Percentiles rank a stretch among this genome's conserved stretches.
Evolutionary conservation across 2,888 invertebrate species (phyloP).

Genomic region (Chrysolina haemoptera): DNA sequence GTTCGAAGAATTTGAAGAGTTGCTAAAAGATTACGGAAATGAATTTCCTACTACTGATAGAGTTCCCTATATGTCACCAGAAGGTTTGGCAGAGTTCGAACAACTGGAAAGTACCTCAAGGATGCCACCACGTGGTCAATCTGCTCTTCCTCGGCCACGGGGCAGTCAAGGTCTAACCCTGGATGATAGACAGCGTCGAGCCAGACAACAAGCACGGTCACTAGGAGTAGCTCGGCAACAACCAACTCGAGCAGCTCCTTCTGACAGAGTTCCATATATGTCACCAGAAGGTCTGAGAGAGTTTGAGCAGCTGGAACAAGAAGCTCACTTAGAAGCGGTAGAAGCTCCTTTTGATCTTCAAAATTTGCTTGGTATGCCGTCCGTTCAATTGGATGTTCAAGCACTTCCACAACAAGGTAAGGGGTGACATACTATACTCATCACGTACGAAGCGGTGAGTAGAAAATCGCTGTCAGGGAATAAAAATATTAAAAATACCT

Average conservation of each 20-base stretch:
- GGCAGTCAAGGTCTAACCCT: neutral
- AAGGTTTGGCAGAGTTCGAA: constrained; percentile 1
- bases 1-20: constrained; percentile 11
- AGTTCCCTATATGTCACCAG: neutral
- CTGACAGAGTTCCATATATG: too few species aligned
- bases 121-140: neutral
- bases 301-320: neutral
- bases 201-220: neutral
- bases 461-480: too few species aligned
- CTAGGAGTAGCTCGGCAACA: neutral
- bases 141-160: neutral
- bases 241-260: neutral
- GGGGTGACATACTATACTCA: too few species aligned
- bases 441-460: too few species aligned
- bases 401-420: constrained; percentile 10
- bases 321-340: constrained; percentile 8
- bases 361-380: neutral
- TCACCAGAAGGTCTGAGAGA: too few species aligned
- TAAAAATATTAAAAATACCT: too few species aligned
- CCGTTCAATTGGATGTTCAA: constrained; percentile 2
- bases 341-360: neutral
- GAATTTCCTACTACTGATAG: neutral
- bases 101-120: neutral
- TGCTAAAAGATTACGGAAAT: neutral
- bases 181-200: neutral